These are phyloP conservation scores for Drosophila rubida DNA, from an alignment of 2,888 invertebrate species.

Conservation along the genomic window DNA sequence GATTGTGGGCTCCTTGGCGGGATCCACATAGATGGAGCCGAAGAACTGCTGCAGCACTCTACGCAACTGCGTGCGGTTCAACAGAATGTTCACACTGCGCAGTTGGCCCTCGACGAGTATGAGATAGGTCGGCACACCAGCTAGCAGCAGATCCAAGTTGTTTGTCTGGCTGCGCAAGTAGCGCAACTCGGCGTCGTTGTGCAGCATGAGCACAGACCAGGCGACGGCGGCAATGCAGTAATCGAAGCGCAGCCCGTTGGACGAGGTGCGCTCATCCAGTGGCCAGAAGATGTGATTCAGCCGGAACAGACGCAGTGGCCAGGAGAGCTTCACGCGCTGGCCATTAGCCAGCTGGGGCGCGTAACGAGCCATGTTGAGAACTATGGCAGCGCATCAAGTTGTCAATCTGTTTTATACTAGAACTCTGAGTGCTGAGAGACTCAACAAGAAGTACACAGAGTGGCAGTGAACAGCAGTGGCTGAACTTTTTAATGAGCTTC, in stretches of 20 bases:
- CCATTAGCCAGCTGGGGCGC: constrained; percentile 68
- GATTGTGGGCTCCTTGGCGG: constrained; percentile 40
- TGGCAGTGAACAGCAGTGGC: constrained; percentile 38
- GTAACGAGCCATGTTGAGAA: constrained; percentile 66
- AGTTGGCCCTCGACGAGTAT: constrained; percentile 70
- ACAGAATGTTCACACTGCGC: constrained; percentile 57
- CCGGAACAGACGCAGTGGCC: constrained; percentile 64
- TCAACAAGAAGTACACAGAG: background rate
- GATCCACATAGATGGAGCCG: constrained; percentile 67
- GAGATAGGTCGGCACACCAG: constrained; percentile 73
- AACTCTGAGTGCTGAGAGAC: background rate
- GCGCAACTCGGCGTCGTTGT: constrained; percentile 69
- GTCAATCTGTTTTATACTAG: constrained; percentile 49
- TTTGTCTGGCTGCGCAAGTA: constrained; percentile 53
- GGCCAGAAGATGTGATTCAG: constrained; percentile 77
- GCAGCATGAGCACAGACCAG: constrained; percentile 49
- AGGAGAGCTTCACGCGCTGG: constrained; percentile 60
- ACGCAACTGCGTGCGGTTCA: constrained; percentile 47
- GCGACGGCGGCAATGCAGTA: constrained; percentile 43
- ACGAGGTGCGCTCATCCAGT: constrained; percentile 53
- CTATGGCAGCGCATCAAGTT: constrained; percentile 17
- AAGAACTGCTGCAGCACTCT: constrained; percentile 67
- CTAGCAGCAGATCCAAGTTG: constrained; percentile 65
- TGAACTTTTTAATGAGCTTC: constrained; percentile 66
- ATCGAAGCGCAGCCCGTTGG: constrained; percentile 41